A percentile compares a stretch with the other conserved stretches of the same genome.
Conservation (phyloP, 2,888 invertebrate genomes). For the Priocnemis perturbator region DNA sequence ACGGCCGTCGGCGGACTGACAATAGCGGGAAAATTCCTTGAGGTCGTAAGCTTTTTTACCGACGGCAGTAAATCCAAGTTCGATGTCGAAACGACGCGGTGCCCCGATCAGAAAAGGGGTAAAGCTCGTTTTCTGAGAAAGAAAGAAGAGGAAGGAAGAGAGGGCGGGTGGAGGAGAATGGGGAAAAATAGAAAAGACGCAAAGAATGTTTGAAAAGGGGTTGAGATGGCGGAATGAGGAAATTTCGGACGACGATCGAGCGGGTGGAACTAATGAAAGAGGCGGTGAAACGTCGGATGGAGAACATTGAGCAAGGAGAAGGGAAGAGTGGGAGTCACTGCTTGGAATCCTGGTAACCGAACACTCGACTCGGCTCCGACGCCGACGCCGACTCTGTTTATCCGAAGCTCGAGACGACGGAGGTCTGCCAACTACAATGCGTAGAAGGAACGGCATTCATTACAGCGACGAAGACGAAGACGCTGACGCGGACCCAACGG, state of each 20-base stretch:
- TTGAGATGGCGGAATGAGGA: too few species aligned
- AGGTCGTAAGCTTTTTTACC: constrained; percentile 9
- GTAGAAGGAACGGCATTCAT: constrained; percentile 34
- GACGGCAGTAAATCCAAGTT: constrained; percentile 3
- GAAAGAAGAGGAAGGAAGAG: too few species aligned
- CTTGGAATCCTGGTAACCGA: constrained; percentile 38
- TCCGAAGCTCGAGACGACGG: constrained; percentile 30
- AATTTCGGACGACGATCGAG: too few species aligned
- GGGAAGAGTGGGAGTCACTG: constrained; percentile 33
- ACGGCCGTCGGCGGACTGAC: not conserved
- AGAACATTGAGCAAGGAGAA: not conserved
- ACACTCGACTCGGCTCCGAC: constrained; percentile 29
- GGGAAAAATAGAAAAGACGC: too few species aligned
- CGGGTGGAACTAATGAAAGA: too few species aligned
- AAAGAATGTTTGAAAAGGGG: too few species aligned
- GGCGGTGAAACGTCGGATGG: too few species aligned
- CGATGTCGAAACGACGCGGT: not conserved
- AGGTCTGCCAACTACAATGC: constrained; percentile 43
- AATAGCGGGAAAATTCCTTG: constrained; percentile 5
- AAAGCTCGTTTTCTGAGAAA: too few species aligned
- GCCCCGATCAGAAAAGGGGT: not conserved
- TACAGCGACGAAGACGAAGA: constrained; percentile 27
- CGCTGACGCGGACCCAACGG: too few species aligned
- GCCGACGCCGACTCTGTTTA: constrained; percentile 38
- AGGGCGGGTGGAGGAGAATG: too few species aligned